phyloP scores from a whole-genome alignment of 2,888 invertebrate genomes.

The Drosophila lacicola region DNA sequence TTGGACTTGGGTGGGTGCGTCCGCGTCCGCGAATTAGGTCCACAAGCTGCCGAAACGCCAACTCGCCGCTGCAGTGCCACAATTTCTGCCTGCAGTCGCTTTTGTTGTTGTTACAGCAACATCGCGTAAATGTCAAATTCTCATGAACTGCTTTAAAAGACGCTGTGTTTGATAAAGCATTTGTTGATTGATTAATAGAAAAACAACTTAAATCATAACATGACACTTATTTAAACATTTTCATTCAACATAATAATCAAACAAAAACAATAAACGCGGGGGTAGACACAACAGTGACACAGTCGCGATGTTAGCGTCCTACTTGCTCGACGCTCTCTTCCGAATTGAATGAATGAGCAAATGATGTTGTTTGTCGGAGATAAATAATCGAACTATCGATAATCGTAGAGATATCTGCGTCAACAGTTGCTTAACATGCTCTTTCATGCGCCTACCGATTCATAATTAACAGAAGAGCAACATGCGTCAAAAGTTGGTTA shows the following conservation, averaged over 20 bases:
- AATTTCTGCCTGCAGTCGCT: conserved; percentile 23
- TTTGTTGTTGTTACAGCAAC: conserved; percentile 36
- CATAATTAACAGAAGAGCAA: too few species aligned
- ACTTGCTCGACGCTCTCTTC: conserved; percentile 47
- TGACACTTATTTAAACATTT: conserved; percentile 31
- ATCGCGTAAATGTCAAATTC: conserved; percentile 73
- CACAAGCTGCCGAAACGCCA: conserved; percentile 49
- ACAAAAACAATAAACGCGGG: conserved; percentile 28
- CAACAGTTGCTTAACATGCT: too few species aligned
- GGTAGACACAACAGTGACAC: conserved; percentile 8
- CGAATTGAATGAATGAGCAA: conserved; percentile 53
- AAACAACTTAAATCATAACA: conserved; percentile 38
- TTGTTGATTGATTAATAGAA: conserved; percentile 23
- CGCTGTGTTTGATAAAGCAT: conserved; percentile 21
- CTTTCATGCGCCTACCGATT: not conserved
- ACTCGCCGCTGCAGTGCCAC: conserved; percentile 36
- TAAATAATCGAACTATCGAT: conserved; percentile 34
- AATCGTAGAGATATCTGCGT: not conserved
- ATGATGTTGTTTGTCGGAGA: conserved; percentile 19
- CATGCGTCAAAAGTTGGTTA: not conserved
- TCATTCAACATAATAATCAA: conserved; percentile 33
- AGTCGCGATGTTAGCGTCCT: conserved; percentile 22
- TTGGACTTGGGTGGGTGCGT: conserved; percentile 72
- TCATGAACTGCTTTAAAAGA: conserved; percentile 62
- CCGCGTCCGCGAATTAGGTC: conserved; percentile 66